phyloP scores from a whole-genome alignment of 2,113 vertebrate species.

The Danionella cerebrum region DNA sequence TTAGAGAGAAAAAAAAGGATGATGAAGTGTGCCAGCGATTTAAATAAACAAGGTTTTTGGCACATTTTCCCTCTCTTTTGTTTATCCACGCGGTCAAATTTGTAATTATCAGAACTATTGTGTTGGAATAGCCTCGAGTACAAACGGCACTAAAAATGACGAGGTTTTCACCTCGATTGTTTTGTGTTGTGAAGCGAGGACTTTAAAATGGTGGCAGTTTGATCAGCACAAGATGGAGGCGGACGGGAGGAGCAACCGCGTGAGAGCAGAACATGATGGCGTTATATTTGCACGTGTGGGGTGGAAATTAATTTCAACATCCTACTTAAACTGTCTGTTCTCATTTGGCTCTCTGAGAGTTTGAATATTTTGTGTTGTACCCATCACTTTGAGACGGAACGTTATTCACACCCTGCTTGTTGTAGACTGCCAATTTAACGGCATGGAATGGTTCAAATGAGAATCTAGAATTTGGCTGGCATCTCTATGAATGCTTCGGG shows the following conservation, averaged over 20 bases:
- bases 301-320: neutral
- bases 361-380: neutral
- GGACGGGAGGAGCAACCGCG: constrained; percentile 48
- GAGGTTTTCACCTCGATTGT: constrained; percentile 21
- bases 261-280: constrained; percentile 38
- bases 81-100: constrained; percentile 21
- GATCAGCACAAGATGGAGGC: constrained; percentile 54
- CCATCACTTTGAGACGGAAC: neutral
- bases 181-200: constrained; percentile 6
- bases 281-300: constrained; percentile 48
- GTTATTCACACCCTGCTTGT: constrained; percentile 55
- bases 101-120: constrained; percentile 43
- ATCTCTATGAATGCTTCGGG: constrained; percentile 68
- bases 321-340: neutral
- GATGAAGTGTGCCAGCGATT: constrained; percentile 24
- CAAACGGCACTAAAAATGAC: neutral
- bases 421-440: constrained; percentile 71
- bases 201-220: constrained; percentile 57
- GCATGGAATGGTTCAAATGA: constrained; percentile 79
- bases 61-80: constrained; percentile 39
- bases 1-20: constrained; percentile 23
- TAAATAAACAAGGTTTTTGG: constrained; percentile 45
- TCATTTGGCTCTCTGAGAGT: neutral
- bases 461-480: constrained; percentile 73
- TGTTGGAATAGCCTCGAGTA: constrained; percentile 19